Base-by-base conservation (phyloP, 1,140 invertebrate species). In the Tetramorium parvispinum region DNA sequence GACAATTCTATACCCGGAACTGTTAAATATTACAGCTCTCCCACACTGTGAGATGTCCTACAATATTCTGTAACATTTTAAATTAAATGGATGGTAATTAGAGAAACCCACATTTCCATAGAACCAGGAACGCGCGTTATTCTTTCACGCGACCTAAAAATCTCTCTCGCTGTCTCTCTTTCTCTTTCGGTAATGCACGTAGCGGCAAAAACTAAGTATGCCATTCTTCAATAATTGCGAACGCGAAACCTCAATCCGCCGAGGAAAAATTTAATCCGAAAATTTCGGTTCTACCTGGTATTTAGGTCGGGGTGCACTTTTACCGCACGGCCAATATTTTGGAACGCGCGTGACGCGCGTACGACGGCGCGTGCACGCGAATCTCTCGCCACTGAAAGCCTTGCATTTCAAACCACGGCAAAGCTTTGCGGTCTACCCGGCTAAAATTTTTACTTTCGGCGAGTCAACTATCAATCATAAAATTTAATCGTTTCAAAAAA, bases 231-330 rank as follows among this genome's bases (percentile, higher is more conserved):
- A 83, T 83, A 83, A 83, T 73, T 75, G 66, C 66, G 78, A 57
- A 82, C 78, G 37, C 37, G 49, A 10, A 82, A 81, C 51, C 51
- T 57, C 66, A 82, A 82, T 82, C 66, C 66, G 51, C 18, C 24
- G 40, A 24, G 40, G 79, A 73, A 73, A 82, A 82, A 82, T 82
- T 82, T 73, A 73, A 82, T 82, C 79, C 53, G 66, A 24, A 82
- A 82, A 82, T 82, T 82, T 82, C 51, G 79, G 51, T 82, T 57
- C 66, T 73, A n/a, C 40, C 68, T 53, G 66, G 66, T 73, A 82
- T 82, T 82, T 82, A 57, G 79, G 79, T 82, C 79, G 79, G 24
- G 53, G 66, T 57, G 79, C 79, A 68, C 79, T 73, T 82, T 82
- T 59, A 57, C 37, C 79, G 51, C 24, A 27, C 40, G 37, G 24